Conservation (phyloP, 2,888 invertebrate species). For the Agrilus mali region DNA sequence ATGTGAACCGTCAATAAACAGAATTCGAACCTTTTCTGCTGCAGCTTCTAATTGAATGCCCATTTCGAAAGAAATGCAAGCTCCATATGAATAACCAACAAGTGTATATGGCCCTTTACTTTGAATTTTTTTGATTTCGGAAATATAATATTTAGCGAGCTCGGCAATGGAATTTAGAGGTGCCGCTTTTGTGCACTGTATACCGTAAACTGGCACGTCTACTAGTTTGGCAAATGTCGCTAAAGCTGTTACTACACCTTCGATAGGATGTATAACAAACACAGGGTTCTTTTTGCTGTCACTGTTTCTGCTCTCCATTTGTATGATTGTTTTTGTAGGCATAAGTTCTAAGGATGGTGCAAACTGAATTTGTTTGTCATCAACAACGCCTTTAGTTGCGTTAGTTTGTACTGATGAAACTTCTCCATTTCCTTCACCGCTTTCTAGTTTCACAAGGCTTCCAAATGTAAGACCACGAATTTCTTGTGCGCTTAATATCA, state of each 20-base stretch:
- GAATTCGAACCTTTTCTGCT: constrained; percentile 46
- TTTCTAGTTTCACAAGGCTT: constrained; percentile 49
- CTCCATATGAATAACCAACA: constrained; percentile 93
- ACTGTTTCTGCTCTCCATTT: constrained; percentile 45
- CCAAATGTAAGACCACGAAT: constrained; percentile 75
- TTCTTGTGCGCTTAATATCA: constrained; percentile 82
- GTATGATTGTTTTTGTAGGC: constrained; percentile 59
- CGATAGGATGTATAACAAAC: constrained; percentile 76
- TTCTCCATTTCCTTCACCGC: constrained; percentile 19
- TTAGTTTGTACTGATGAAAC: constrained; percentile 15
- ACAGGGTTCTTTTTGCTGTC: constrained; percentile 37
- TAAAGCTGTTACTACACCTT: constrained; percentile 68
- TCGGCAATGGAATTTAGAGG: constrained; percentile 59
- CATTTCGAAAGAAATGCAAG: constrained; percentile 91
- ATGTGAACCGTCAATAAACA: constrained; percentile 85
- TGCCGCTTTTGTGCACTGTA: constrained; percentile 72
- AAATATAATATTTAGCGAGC: constrained; percentile 60
- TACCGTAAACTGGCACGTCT: constrained; percentile 68
- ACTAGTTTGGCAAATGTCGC: constrained; percentile 59
- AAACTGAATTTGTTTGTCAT: constrained; percentile 42
- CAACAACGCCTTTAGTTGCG: constrained; percentile 29
- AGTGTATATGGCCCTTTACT: constrained; percentile 75
- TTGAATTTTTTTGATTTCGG: constrained; percentile 63
- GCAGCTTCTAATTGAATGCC: constrained; percentile 64
- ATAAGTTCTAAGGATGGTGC: constrained; percentile 48